These are phyloP conservation scores for Zootoca vivipara DNA, from an alignment of 2,113 vertebrate genomes.

Conservation along the genomic window DNA sequence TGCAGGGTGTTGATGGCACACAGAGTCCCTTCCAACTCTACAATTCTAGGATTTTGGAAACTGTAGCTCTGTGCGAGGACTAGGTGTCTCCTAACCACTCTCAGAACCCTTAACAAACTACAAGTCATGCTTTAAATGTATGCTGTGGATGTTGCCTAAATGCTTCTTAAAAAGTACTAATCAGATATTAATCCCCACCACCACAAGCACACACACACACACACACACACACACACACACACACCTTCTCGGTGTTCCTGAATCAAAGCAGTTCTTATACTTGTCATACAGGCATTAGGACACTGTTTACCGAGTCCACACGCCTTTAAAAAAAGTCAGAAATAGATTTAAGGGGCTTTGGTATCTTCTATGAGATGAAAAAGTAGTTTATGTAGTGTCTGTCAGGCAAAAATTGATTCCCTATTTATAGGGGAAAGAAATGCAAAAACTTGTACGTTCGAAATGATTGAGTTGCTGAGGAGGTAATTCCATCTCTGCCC, in stretches of 20 bases:
- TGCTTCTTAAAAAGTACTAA: no score
- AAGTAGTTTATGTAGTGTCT: neutral
- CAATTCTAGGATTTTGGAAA: no score
- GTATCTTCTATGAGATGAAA: slow-evolving; percentile 1
- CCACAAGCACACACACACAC: neutral
- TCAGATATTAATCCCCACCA: no score
- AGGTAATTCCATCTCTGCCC: slow-evolving; percentile 10
- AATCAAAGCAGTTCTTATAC: neutral
- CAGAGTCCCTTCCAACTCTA: no score
- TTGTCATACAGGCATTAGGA: neutral
- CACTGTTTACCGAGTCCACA: neutral
- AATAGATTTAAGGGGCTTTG: slow-evolving; percentile 10
- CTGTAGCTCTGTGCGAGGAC: no score
- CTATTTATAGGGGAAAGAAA: slow-evolving; percentile 26
- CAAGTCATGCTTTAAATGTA: no score
- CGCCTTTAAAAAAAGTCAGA: slow-evolving; percentile 11
- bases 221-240: neutral
- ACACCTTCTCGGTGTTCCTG: neutral
- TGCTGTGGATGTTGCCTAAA: no score
- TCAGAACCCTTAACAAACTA: no score
- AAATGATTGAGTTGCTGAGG: neutral
- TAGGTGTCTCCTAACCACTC: no score
- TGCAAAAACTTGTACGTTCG: slow-evolving; percentile 35
- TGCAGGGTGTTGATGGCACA: no score
- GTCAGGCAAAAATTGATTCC: slow-evolving; percentile 2